phyloP scores from a whole-genome alignment of 2,113 vertebrate species.

The Hymenochirus boettgeri region DNA sequence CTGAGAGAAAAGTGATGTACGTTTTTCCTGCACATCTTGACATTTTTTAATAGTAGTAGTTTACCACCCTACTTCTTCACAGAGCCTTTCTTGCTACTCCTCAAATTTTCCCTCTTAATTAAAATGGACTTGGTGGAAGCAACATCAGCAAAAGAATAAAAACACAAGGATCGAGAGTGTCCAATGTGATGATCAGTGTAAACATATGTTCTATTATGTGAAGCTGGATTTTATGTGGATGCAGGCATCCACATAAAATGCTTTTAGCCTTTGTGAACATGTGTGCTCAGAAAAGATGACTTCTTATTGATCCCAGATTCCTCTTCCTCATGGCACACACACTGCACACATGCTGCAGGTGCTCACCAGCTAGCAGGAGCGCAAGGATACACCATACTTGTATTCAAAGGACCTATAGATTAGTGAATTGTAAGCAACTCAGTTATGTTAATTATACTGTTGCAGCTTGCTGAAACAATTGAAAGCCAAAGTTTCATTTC shows the following conservation, averaged over 20 bases:
- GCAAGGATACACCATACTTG: conserved; percentile 93
- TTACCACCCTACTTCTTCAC: too few relatives aligned
- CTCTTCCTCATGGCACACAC: conserved; percentile 94
- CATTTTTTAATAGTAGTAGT: too few relatives aligned
- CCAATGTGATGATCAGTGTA: conserved; percentile 94
- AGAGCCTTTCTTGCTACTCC: too few relatives aligned
- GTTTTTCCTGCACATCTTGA: too few relatives aligned
- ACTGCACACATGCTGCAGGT: conserved; percentile 95
- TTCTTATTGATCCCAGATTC: conserved; percentile 95
- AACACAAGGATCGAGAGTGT: conserved; percentile 88
- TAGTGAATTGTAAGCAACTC: conserved; percentile 60
- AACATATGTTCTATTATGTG: conserved; percentile 93
- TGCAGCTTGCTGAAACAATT: conserved; percentile 29
- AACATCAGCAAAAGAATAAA: too few relatives aligned
- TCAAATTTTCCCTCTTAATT: too few relatives aligned
- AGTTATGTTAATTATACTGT: too few relatives aligned
- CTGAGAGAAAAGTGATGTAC: too few relatives aligned
- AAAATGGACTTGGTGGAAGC: too few relatives aligned
- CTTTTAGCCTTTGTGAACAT: conserved; percentile 91
- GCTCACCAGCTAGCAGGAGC: conserved; percentile 91
- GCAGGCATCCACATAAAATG: conserved; percentile 93
- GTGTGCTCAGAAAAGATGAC: conserved; percentile 97
- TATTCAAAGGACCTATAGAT: conserved; percentile 97
- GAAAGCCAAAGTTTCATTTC: not conserved
- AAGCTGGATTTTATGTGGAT: conserved; percentile 94